Percentiles rank a stretch among this genome's conserved stretches.
Conservation (phyloP, 2,888 invertebrate species). For the Stenoptilia bipunctidactyla region DNA sequence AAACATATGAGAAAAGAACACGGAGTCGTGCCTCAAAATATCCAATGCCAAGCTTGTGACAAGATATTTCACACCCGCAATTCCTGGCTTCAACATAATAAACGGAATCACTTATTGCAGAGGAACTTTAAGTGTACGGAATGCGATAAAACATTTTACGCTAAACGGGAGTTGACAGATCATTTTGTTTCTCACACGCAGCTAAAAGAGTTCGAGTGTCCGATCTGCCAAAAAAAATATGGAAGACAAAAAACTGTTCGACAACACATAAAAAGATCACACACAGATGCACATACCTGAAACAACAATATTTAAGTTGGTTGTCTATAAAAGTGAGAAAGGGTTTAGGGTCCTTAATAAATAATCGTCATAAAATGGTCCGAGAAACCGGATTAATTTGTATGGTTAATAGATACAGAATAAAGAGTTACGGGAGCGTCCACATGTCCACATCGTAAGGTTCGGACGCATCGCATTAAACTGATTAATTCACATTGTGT, state of each 20-base stretch:
- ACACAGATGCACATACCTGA: conserved; percentile 26
- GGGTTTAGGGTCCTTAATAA: too few relatives aligned
- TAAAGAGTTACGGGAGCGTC: too few relatives aligned
- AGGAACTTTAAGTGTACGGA: conserved; percentile 36
- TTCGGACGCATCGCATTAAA: too few relatives aligned
- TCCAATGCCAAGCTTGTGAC: conserved; percentile 47
- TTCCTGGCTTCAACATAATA: conserved; percentile 30
- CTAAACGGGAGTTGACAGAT: conserved; percentile 19
- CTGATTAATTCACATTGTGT: too few relatives aligned
- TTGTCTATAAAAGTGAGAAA: too few relatives aligned
- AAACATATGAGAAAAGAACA: conserved; percentile 58
- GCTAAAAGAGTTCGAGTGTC: conserved; percentile 33
- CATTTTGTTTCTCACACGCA: conserved; percentile 41
- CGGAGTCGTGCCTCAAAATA: conserved; percentile 47
- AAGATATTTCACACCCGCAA: conserved; percentile 52
- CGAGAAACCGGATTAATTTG: too few relatives aligned
- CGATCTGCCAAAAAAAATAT: conserved; percentile 31
- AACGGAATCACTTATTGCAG: conserved; percentile 44
- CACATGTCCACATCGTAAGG: too few relatives aligned
- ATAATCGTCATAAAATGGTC: too few relatives aligned
- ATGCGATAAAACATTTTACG: conserved; percentile 42
- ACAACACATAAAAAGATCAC: conserved; percentile 26
- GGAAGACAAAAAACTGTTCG: conserved; percentile 19
- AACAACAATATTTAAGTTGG: too few relatives aligned
- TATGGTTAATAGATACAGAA: too few relatives aligned